phyloP scores from a whole-genome alignment of 2,797 vertebrate species.

The Danio tinwini region DNA sequence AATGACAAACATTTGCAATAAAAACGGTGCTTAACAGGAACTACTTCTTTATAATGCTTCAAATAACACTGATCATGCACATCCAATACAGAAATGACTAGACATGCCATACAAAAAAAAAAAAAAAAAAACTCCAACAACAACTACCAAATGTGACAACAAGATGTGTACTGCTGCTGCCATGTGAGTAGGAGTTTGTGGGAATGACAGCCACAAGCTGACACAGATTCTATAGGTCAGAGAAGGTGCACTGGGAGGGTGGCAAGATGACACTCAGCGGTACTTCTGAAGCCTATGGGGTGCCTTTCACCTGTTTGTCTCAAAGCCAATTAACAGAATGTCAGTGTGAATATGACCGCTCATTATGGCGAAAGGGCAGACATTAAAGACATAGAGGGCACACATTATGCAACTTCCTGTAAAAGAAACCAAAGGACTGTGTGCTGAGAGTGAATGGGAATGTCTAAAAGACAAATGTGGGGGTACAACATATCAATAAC shows the following conservation, averaged over 20 bases:
- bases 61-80: background rate
- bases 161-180: background rate
- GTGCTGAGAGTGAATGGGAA: background rate
- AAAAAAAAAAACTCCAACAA: too few relatives aligned
- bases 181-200: background rate
- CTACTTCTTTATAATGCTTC: slow-evolving; percentile 5
- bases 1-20: background rate
- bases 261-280: slow-evolving; percentile 64
- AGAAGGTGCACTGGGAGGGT: slow-evolving; percentile 48
- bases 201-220: background rate
- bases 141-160: background rate
- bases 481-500: too few relatives aligned
- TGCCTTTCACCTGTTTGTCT: slow-evolving; percentile 66
- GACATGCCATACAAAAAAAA: background rate
- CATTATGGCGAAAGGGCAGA: slow-evolving; percentile 71
- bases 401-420: slow-evolving; percentile 62
- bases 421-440: slow-evolving; percentile 56
- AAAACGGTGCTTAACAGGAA: background rate
- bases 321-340: slow-evolving; percentile 81
- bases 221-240: slow-evolving; percentile 33
- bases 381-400: slow-evolving; percentile 55
- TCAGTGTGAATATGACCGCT: slow-evolving; percentile 71
- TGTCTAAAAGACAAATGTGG: too few relatives aligned
- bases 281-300: slow-evolving; percentile 65
- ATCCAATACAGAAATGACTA: slow-evolving; percentile 5